A percentile compares a stretch with the other conserved stretches of the same genome.
Conservation (phyloP, 2,797 vertebrate species). For the Syndactyla subalaris region DNA sequence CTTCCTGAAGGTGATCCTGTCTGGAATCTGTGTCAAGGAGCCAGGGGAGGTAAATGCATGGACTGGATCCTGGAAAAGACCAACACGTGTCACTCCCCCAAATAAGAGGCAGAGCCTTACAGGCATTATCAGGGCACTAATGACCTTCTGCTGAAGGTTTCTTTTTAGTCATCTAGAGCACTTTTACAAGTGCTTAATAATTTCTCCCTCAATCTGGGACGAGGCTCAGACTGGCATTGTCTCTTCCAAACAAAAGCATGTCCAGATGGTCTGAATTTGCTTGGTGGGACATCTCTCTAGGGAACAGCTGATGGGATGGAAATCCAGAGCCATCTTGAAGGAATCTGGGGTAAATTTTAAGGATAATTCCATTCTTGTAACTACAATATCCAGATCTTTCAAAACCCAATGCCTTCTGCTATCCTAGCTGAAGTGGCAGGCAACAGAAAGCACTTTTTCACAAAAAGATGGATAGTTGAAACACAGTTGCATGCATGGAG, state of each 20-base stretch:
- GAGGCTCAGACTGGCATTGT: not conserved
- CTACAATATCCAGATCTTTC: not conserved
- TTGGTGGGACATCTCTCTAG: not conserved
- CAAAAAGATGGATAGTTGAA: not conserved
- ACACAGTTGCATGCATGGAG: accelerated
- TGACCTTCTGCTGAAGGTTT: not conserved
- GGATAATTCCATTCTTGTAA: not conserved
- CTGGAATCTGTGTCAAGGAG: not conserved
- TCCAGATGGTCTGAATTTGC: not conserved
- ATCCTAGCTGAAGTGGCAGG: not conserved
- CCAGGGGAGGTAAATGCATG: accelerated
- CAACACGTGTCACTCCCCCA: accelerated
- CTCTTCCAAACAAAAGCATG: not conserved
- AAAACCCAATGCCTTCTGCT: not conserved
- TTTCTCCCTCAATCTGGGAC: not conserved
- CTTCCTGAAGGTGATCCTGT: not conserved
- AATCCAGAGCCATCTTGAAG: not conserved
- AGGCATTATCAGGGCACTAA: not conserved
- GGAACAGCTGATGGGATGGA: not conserved
- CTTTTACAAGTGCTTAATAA: not conserved
- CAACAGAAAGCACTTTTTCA: not conserved
- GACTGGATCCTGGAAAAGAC: not conserved
- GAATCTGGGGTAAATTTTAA: not conserved
- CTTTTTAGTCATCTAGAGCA: not conserved
- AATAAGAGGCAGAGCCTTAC: not conserved